Conservation (phyloP, 2,888 invertebrate species). For the Prosopocoilus inquinatus region DNA sequence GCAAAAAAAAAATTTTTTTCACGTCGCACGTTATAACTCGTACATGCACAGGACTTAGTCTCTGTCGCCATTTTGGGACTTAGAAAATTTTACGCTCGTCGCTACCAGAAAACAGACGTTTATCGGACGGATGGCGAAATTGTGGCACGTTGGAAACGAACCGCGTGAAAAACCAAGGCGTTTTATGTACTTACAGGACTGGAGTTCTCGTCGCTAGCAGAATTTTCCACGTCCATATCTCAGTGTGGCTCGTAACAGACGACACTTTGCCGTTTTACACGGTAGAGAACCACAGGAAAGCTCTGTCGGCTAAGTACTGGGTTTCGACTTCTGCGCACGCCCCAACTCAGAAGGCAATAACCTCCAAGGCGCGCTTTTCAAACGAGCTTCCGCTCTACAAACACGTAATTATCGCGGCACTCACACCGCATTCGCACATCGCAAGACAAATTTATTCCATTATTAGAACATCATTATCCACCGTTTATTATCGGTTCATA, state of each 20-base stretch:
- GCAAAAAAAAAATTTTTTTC: neutral
- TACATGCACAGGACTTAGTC: slow-evolving; percentile 62
- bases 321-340: slow-evolving; percentile 62
- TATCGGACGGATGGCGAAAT: slow-evolving; percentile 21
- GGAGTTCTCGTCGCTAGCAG: slow-evolving; percentile 58
- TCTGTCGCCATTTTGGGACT: slow-evolving; percentile 89
- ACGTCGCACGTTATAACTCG: neutral
- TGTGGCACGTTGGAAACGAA: slow-evolving; percentile 25
- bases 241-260: slow-evolving; percentile 26
- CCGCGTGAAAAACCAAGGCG: slow-evolving; percentile 27
- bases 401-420: too few species aligned
- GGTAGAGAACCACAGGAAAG: slow-evolving; percentile 17
- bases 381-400: neutral
- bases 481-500: too few species aligned
- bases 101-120: slow-evolving; percentile 55
- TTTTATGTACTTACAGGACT: slow-evolving; percentile 59
- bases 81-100: slow-evolving; percentile 60
- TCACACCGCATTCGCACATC: too few species aligned
- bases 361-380: slow-evolving; percentile 22
- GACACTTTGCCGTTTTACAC: slow-evolving; percentile 30
- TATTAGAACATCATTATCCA: too few species aligned
- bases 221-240: slow-evolving; percentile 67
- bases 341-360: slow-evolving; percentile 39
- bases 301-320: slow-evolving; percentile 57
- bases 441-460: too few species aligned